phyloP scores from a whole-genome alignment of 64 coral and sea anemone species.

The Montipora cactus region DNA sequence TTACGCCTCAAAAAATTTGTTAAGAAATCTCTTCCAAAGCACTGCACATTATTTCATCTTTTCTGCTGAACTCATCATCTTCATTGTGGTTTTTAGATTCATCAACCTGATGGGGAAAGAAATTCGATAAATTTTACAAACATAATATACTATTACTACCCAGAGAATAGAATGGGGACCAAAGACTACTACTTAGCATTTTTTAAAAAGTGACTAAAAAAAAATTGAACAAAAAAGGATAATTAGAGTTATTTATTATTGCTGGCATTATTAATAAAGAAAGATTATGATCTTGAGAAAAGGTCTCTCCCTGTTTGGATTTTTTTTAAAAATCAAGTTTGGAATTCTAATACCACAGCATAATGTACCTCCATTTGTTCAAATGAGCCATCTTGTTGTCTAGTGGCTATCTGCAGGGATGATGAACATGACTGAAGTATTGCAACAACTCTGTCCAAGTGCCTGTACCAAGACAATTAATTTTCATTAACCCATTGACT shows the following conservation, averaged over 20 bases:
- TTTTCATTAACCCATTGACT: too few species aligned
- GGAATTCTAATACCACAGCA: neutral
- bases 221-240: too few species aligned
- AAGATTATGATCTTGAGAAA: too few species aligned
- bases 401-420: conserved; percentile 58
- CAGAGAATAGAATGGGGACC: too few species aligned
- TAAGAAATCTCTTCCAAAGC: conserved; percentile 64
- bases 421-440: conserved; percentile 80
- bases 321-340: neutral
- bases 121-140: neutral
- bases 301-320: neutral
- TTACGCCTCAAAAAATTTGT: neutral
- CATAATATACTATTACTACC: too few species aligned
- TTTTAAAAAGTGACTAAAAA: too few species aligned
- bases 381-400: conserved; percentile 24
- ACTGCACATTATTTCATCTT: conserved; percentile 67
- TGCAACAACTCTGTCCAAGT: conserved; percentile 87
- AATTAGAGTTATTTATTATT: too few species aligned
- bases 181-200: too few species aligned
- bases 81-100: neutral
- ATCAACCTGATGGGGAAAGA: conserved; percentile 46
- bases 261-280: too few species aligned
- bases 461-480: conserved; percentile 53
- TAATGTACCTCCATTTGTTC: conserved; percentile 62
- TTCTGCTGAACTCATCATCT: conserved; percentile 34